These are phyloP conservation scores for Folsomia manolachei DNA, from an alignment of 2,888 invertebrate genomes.

Conservation along the genomic window DNA sequence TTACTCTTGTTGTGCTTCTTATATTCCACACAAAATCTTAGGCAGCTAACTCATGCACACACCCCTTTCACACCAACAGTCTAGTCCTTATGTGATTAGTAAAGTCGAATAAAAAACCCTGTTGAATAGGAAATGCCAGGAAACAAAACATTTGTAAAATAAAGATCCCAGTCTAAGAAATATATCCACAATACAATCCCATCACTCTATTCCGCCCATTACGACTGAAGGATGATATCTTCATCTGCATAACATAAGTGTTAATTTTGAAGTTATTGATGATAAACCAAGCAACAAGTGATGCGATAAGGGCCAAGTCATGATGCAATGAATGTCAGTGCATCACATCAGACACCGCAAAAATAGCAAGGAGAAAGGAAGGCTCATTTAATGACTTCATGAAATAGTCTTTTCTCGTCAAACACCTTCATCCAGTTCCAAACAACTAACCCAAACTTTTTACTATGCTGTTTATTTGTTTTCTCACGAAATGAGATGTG, in stretches of 20 bases:
- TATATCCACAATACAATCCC: no score
- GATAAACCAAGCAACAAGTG: background rate
- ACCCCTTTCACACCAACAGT: background rate
- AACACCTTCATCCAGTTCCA: background rate
- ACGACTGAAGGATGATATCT: no score
- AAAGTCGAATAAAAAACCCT: no score
- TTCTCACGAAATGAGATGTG: background rate
- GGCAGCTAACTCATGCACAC: no score
- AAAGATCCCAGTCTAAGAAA: no score
- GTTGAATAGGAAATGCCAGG: no score
- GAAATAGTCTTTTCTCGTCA: background rate
- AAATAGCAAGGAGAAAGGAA: background rate
- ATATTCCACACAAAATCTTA: background rate
- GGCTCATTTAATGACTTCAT: background rate
- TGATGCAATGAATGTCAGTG: no score
- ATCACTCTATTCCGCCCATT: background rate
- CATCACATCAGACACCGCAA: background rate
- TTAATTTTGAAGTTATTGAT: background rate
- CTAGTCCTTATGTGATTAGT: no score
- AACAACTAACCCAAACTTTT: background rate
- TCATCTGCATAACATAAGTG: background rate
- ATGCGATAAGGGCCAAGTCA: no score
- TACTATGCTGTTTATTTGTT: background rate
- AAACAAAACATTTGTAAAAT: background rate
- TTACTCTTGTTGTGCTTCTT: constrained; percentile 16